Base-by-base conservation (phyloP, 2,113 vertebrate species). In the human region DNA sequence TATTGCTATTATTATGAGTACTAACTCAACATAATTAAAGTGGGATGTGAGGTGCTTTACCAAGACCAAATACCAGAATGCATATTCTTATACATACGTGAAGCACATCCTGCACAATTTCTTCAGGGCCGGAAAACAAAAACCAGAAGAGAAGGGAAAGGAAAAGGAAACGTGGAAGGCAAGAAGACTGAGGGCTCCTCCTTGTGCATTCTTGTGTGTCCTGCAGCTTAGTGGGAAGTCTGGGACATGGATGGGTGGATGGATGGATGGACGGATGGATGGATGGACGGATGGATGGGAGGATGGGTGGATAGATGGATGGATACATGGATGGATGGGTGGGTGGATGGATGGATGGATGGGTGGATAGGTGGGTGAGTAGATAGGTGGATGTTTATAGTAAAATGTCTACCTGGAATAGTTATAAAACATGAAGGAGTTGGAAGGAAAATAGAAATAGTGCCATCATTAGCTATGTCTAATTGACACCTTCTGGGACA, bases 1-100 rank as follows among this genome's bases (percentile, higher is more conserved):
- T 82, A 88, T 48, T 68, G 22, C 93, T 57, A 25, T 84, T 90
- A 95, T 93, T 89, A 70, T 45, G 20, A 76, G 43, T 52, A 30
- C 45, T 8, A 76, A 81, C 92, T 86, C 55, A 4, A 89, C 14
- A 10, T 78, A 97, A 97, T 87, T 78, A 96, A 92, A 61, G 87
- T 52, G 76, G 93, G 88, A 79, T 84, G 79, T 20, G 30, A 91
- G 83, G 45, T 43, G 38, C 55, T 93, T 86, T 48, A 16, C 61
- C 48, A 80, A 93, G 93, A 70, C 79, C 48, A 27, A 45, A 35
- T 68, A 83, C 70, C 80, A 90, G 86, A 80, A 81, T 12, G 88
- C 90, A 57, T 72, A 70, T 91, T 48, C 35, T 91, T 57, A n/a
- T 40, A 35, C 12, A 32, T 30, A 35, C 3, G 1, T 32, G 72